Evolutionary conservation across 1,140 invertebrate species (phyloP), one percentile per base, ranked within the genome.

Genomic region (Drosophila melanogaster): DNA sequence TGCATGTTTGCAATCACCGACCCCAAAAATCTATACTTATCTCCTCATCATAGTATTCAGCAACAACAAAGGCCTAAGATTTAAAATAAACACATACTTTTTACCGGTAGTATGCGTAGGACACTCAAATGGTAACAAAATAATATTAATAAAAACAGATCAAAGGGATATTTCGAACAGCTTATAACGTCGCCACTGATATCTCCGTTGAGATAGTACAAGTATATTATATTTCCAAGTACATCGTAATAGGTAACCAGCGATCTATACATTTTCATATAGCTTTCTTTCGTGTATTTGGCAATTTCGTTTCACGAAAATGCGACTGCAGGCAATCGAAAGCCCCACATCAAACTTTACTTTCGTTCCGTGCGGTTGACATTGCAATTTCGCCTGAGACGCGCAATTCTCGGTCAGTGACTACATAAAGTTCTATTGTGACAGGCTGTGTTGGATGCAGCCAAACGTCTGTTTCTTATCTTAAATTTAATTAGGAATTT

Each of bases 11-110:
- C 56, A 74, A 78, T 74, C 62, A 40, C 26, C 57, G 61, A 38
- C 26, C 64, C 51, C 65, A 66, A 64, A 79, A 77, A 84, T 76
- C 76, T 84, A 85, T 84, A 84, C 79, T 84, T 76, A 79, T 73
- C 75, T 59, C 70, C 58, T 59, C 49, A 35, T 64, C 55, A 46
- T 30, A 41, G 49, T 41, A 54, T 8, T 56, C 43, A 24, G 51
- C n/a, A 40, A 50, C 17, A 37, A 55, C 41, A 69, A 54, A 60
- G 24, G 43, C 37, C 53, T 43, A 76, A 46, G 26, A 60, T 50
- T 38, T 38, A 10, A 30, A 30, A 30, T 8, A 10, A 30, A 3
- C 30, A 30, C 0, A 30, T 30, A 30, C 30, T 10, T 30, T 1
- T 10, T 30, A 30, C 30, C 30, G 30, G 3, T 30, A 10, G 30